Conservation (phyloP, 2,888 invertebrate species). For the Adelphocoris suturalis region DNA sequence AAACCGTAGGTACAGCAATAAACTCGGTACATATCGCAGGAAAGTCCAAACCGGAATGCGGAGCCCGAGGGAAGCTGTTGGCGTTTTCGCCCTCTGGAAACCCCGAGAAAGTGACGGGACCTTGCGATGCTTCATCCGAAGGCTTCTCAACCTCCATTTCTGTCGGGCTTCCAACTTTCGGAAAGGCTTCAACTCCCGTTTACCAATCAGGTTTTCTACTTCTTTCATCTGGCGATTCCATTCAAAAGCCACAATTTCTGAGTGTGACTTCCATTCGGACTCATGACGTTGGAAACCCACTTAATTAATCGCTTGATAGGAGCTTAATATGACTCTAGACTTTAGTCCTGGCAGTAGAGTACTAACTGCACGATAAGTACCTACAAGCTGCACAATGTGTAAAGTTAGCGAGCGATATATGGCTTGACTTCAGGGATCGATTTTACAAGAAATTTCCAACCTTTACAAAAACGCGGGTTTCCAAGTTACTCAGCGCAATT, state of each 20-base stretch:
- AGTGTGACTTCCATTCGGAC: neutral
- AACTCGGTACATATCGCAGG: neutral
- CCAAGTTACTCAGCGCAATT: no score
- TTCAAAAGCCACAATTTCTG: neutral
- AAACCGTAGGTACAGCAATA: no score
- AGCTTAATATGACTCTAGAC: no score
- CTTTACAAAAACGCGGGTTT: no score
- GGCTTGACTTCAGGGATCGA: no score
- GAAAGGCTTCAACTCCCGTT: slow-evolving; percentile 4
- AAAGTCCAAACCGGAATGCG: slow-evolving; percentile 56
- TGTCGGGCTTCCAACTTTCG: slow-evolving; percentile 69
- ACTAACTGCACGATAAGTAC: no score
- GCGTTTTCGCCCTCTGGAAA: slow-evolving; percentile 66
- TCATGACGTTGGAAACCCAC: neutral
- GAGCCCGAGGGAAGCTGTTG: slow-evolving; percentile 39
- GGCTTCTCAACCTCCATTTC: slow-evolving; percentile 58
- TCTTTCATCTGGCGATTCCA: neutral
- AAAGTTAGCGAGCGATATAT: no score
- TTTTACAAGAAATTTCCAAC: no score
- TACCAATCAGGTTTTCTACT: slow-evolving; percentile 5
- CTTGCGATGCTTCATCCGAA: slow-evolving; percentile 71
- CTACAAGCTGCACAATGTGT: no score
- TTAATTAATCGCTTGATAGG: neutral
- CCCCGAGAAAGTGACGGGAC: slow-evolving; percentile 67
- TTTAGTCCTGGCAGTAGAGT: no score